phyloP scores from a whole-genome alignment of 2,888 invertebrate genomes.

The Orthonychiurus folsomi region DNA sequence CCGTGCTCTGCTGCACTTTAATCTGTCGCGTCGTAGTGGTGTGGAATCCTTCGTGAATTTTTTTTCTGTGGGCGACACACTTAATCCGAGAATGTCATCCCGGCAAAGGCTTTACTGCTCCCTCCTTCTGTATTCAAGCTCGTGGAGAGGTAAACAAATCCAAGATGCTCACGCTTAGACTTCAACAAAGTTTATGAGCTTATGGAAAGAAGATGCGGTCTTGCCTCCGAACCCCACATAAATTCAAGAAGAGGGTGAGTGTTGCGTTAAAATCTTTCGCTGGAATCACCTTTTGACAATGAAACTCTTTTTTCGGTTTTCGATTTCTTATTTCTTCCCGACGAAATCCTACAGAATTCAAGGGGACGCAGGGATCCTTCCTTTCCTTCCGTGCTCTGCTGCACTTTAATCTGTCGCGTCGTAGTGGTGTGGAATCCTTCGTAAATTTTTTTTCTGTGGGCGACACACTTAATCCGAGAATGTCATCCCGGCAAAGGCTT shows the following conservation, averaged over 20 bases:
- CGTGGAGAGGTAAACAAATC: conserved; percentile 1
- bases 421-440: background rate
- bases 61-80: background rate
- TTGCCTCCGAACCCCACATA: no score
- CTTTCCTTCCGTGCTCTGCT: background rate
- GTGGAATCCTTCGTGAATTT: background rate
- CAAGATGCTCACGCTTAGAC: no score
- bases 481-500: background rate
- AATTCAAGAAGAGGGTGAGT: no score
- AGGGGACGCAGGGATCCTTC: background rate
- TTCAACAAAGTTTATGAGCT: background rate
- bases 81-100: background rate
- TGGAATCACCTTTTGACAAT: background rate
- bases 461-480: background rate
- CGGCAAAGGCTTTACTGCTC: no score
- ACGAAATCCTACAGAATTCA: background rate
- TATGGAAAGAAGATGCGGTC: background rate
- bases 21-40: no score
- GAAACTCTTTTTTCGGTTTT: background rate
- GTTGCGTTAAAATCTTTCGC: no score
- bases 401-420: background rate
- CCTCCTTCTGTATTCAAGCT: no score
- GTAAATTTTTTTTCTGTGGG: background rate
- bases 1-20: background rate
- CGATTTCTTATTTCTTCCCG: no score